Percentiles rank a stretch among this genome's conserved stretches.
phyloP scores from a whole-genome alignment of 2,888 invertebrate genomes.

The Nephrotoma flavescens region DNA sequence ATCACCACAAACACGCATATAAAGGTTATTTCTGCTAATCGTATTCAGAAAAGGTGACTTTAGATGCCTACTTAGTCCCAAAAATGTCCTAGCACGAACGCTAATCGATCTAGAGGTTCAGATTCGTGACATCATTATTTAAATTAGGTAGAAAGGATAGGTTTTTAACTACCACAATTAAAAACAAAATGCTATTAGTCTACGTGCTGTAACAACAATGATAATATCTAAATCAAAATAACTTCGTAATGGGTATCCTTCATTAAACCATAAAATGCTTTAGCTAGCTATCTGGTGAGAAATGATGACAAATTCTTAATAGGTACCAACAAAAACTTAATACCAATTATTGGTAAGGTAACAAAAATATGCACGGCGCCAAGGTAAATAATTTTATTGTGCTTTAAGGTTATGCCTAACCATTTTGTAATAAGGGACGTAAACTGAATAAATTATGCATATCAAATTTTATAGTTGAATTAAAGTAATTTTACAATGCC shows the following conservation, averaged over 20 bases:
- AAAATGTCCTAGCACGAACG: no score
- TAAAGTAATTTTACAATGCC: not conserved
- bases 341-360: not conserved
- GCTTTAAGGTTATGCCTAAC: not conserved
- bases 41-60: no score
- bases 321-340: not conserved
- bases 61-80: no score
- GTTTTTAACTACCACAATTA: no score
- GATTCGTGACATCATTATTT: no score
- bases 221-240: no score
- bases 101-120: no score
- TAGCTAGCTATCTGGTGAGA: not conserved
- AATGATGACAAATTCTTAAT: not conserved
- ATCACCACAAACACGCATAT: no score
- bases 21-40: no score
- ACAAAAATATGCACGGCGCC: not conserved
- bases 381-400: not conserved
- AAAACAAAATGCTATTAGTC: no score
- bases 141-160: no score
- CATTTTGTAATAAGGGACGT: not conserved
- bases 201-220: no score
- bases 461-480: not conserved
- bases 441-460: not conserved
- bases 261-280: not conserved
- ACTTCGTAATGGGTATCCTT: not conserved